phyloP scores from a whole-genome alignment of 2,797 vertebrate genomes.

The Percopsis omiscomaycus region DNA sequence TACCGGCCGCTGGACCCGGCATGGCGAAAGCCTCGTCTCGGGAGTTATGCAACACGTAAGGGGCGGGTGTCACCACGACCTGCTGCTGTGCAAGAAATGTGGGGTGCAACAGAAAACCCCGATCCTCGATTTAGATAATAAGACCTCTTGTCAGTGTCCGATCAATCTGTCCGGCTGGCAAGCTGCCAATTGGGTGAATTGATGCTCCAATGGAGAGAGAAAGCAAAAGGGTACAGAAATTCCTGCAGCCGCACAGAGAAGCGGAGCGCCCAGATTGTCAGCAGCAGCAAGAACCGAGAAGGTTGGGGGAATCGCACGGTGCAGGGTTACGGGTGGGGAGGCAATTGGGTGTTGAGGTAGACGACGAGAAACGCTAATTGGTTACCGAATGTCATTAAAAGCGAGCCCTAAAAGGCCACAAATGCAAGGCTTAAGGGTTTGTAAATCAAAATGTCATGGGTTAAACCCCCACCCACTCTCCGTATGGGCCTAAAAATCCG shows the following conservation, averaged over 20 bases:
- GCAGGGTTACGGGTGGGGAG: slow-evolving; percentile 33
- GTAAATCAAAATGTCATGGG: slow-evolving; percentile 42
- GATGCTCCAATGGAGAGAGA: slow-evolving; percentile 3
- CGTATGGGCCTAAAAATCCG: slow-evolving; percentile 50
- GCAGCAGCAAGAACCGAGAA: slow-evolving; percentile 41
- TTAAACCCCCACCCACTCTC: slow-evolving; percentile 47
- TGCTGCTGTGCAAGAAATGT: slow-evolving; percentile 26
- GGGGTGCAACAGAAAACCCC: not conserved
- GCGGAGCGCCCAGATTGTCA: slow-evolving; percentile 49
- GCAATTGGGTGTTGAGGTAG: slow-evolving; percentile 67
- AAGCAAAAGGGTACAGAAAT: too few species aligned
- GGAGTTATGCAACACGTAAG: slow-evolving; percentile 38
- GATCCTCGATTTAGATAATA: not conserved
- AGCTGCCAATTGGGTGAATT: slow-evolving; percentile 7
- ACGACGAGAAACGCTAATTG: slow-evolving; percentile 26
- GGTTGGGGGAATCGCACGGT: slow-evolving; percentile 27
- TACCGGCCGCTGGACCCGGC: slow-evolving; percentile 95
- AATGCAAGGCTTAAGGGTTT: slow-evolving; percentile 38
- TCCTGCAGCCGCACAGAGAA: slow-evolving; percentile 26
- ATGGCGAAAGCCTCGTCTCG: slow-evolving; percentile 88
- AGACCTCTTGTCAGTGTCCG: slow-evolving; percentile 25
- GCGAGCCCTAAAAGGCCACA: slow-evolving; percentile 42
- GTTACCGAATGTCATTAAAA: slow-evolving; percentile 4
- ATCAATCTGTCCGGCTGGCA: slow-evolving; percentile 22
- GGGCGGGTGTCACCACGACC: slow-evolving; percentile 47